phyloP scores from a whole-genome alignment of 2,888 invertebrate species.

The Megalurothrips usitatus region DNA sequence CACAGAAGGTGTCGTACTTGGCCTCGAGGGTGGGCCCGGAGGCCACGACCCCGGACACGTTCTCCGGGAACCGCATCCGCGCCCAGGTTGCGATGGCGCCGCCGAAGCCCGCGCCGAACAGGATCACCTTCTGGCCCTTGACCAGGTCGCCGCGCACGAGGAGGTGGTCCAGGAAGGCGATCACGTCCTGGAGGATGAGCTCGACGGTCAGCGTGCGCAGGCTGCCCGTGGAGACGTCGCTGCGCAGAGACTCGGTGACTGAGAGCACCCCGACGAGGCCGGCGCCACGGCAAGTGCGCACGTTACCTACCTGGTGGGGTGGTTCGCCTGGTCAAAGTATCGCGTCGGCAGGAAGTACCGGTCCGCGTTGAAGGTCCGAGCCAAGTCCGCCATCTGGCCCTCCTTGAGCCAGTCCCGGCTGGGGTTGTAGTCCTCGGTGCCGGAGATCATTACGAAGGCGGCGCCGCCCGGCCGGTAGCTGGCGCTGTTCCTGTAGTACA shows the following conservation, averaged over 20 bases:
- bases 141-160: not conserved
- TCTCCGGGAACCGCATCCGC: not conserved
- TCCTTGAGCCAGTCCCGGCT: not conserved
- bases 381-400: not conserved
- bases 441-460: constrained; percentile 9
- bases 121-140: not conserved
- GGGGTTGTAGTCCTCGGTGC: constrained; percentile 2
- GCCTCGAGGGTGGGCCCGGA: not conserved
- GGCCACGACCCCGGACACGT: not conserved
- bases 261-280: too few relatives aligned
- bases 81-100: not conserved
- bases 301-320: not conserved
- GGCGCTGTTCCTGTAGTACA: not conserved
- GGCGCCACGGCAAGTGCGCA: not conserved
- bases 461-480: not conserved
- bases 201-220: not conserved
- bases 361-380: not conserved
- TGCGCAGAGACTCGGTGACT: not conserved
- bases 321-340: not conserved
- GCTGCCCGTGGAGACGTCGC: not conserved
- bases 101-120: not conserved
- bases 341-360: constrained; percentile 2
- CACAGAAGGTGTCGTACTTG: not conserved
- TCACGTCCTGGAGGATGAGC: not conserved
- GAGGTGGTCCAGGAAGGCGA: not conserved